Conservation (phyloP, 2,888 invertebrate genomes). For the Drosophila parthenogenetica region DNA sequence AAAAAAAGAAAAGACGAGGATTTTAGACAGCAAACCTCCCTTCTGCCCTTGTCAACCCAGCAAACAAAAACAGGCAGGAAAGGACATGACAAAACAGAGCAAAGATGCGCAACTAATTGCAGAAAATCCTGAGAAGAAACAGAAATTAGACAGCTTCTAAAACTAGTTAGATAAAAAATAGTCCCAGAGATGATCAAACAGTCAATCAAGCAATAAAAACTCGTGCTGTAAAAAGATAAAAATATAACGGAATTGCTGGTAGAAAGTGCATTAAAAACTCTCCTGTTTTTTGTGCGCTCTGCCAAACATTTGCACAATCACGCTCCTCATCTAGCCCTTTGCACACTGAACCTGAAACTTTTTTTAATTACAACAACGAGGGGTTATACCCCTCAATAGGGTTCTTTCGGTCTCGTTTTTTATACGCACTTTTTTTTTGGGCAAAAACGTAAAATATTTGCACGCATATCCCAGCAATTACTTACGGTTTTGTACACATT, state of each 20-base stretch:
- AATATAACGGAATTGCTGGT: neutral
- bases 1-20: conserved; percentile 2
- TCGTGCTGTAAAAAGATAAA: neutral
- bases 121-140: conserved; percentile 12
- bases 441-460: conserved; percentile 81
- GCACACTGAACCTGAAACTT: conserved; percentile 61
- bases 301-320: conserved; percentile 55
- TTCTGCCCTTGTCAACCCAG: conserved; percentile 50
- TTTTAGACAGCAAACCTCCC: conserved; percentile 12
- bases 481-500: conserved; percentile 79
- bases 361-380: conserved; percentile 66
- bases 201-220: conserved; percentile 25
- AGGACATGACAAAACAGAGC: conserved; percentile 20
- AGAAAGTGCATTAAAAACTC: conserved; percentile 9
- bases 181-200: neutral
- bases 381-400: conserved; percentile 48
- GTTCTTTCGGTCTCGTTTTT: conserved; percentile 11
- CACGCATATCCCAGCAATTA: conserved; percentile 82
- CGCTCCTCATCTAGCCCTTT: conserved; percentile 69
- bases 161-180: neutral
- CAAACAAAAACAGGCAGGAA: conserved; percentile 20
- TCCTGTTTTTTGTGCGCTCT: neutral
- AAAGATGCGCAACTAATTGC: conserved; percentile 58
- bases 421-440: conserved; percentile 57
- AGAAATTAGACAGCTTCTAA: neutral